Evolutionary conservation across 2,113 vertebrate genomes (phyloP), one percentile per base, ranked within the genome.

Genomic region (Cricetomys ansorgei): DNA sequence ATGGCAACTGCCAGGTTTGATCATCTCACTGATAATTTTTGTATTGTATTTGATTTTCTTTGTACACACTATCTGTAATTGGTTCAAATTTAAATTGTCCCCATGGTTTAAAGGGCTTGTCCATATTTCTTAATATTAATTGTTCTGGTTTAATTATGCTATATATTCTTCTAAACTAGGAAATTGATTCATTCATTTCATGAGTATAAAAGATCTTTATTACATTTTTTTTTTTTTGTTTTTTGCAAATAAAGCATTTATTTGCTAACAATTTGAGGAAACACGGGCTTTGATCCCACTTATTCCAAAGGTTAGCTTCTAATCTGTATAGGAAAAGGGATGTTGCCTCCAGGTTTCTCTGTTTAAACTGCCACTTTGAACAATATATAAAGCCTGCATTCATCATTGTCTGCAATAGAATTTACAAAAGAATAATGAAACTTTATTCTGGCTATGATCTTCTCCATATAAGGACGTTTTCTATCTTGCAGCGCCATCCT

Each of bases 401-500:
- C 50, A 34, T 80, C 57, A 70, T 0, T 37, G 43, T 50, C 9
- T 27, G 16, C 21, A 65, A 65, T 57, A 48, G 34, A 57, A 92
- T 76, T 97, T 76, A 88, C 77, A 45, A 70, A 6, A 67, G 81
- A 94, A 77, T 37, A 91, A 88, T 53, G 34, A 80, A 94, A 64
- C 12, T 2, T 25, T 50, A 76, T 84, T 88, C 17, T 70, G 77
- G 69, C 5, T 81, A 48, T 10, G 3, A 50, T 7, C 48, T 0
- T 67, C 85, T 3, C 40, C 9, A 53, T 37, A 11, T 10, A 29
- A 29, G 57, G 17, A 77, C 45, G 25, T 65, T 85, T 57, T n/a
- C 64, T 19, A 77, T 72, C 29, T 91, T 25, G 88, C 17, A 43
- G 11, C 80, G 40, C 59, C 4, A 70, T 13, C n/a, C 62, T 21